Evolutionary conservation across 2,797 vertebrate species (phyloP).

Genomic region (Sebastes hubbsi): DNA sequence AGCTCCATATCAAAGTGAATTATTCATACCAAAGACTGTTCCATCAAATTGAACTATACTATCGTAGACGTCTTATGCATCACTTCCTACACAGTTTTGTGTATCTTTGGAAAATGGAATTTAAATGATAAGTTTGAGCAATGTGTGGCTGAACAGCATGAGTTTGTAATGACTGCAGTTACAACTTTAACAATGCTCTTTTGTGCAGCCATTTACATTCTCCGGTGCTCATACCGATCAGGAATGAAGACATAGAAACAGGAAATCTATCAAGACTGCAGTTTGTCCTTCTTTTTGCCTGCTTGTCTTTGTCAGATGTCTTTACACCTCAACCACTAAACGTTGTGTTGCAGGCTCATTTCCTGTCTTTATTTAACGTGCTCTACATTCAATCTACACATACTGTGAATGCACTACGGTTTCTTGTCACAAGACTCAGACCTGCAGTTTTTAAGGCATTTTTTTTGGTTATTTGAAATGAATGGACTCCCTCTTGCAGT

Average conservation of each 20-base stretch:
- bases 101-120: background rate
- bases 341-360: background rate
- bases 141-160: background rate
- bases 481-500: background rate
- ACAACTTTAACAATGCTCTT: background rate
- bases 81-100: background rate
- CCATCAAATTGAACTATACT: background rate
- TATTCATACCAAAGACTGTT: background rate
- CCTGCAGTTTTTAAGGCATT: background rate
- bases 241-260: background rate
- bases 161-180: background rate
- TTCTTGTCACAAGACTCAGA: background rate
- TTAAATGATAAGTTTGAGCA: background rate
- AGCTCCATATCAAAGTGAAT: background rate
- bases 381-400: background rate
- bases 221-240: background rate
- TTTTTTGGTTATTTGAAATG: constrained; percentile 11
- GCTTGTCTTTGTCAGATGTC: background rate
- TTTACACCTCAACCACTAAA: background rate
- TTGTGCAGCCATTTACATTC: background rate
- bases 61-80: background rate
- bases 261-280: background rate
- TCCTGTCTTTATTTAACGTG: background rate
- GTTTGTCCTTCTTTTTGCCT: background rate
- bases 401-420: background rate